phyloP scores from a whole-genome alignment of 1,140 invertebrate species.

The Scaptomyza pallida region DNA sequence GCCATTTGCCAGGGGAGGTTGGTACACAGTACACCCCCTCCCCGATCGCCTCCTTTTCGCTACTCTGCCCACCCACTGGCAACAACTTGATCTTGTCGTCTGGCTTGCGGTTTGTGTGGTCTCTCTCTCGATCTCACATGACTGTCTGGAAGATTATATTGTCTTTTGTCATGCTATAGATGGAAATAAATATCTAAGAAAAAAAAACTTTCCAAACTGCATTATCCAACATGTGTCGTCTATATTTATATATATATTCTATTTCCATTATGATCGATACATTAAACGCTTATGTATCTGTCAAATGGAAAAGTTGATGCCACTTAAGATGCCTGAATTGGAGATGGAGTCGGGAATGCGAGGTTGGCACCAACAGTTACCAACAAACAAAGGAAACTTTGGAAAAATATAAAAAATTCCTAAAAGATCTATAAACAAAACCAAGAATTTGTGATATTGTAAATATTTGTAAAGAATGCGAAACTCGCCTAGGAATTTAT shows the following conservation, averaged over 20 bases:
- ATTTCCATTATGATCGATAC: not conserved
- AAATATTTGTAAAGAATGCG: too few relatives aligned
- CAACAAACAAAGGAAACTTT: too few relatives aligned
- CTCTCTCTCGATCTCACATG: constrained; percentile 4
- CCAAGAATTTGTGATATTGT: too few relatives aligned
- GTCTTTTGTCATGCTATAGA: constrained; percentile 33
- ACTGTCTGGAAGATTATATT: constrained; percentile 10
- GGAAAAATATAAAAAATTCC: too few relatives aligned
- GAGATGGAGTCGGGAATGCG: too few relatives aligned
- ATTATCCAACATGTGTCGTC: not conserved
- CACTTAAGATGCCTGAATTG: constrained; percentile 2
- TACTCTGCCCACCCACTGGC: not conserved
- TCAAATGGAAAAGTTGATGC: constrained; percentile 34
- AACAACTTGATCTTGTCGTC: not conserved
- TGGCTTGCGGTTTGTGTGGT: constrained; percentile 46
- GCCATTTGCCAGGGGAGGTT: not conserved
- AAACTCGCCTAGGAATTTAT: too few relatives aligned
- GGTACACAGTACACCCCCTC: not conserved
- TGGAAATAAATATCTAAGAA: not conserved
- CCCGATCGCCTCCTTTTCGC: not conserved
- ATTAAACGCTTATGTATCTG: constrained; percentile 3
- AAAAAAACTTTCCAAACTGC: too few relatives aligned
- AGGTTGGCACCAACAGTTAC: too few relatives aligned
- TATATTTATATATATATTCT: constrained; percentile 1
- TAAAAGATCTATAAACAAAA: too few relatives aligned